These are phyloP conservation scores for Patella ulyssiponensis DNA, from an alignment of 2,888 invertebrate species.

Conservation along the genomic window DNA sequence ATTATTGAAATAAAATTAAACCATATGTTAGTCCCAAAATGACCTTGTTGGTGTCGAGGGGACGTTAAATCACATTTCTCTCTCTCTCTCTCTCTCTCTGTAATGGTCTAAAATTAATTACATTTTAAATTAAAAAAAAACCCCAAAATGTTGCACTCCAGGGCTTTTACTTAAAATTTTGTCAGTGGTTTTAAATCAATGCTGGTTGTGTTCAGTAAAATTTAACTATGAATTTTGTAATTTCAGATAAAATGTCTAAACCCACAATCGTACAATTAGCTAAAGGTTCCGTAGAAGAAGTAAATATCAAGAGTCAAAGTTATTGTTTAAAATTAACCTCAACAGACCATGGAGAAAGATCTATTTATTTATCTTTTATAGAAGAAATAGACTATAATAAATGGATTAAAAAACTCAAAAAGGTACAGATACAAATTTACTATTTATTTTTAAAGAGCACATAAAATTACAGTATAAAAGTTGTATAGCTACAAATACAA, in stretches of 20 bases:
- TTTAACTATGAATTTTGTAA: too few relatives aligned
- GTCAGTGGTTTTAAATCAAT: too few relatives aligned
- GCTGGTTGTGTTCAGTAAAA: too few relatives aligned
- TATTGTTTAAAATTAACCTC: constrained; percentile 67
- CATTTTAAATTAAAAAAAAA: too few relatives aligned
- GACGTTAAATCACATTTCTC: too few relatives aligned
- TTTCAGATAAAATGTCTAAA: constrained; percentile 56
- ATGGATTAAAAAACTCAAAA: constrained; percentile 70
- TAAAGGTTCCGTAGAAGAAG: constrained; percentile 69
- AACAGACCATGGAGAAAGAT: constrained; percentile 65
- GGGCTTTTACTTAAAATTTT: too few relatives aligned
- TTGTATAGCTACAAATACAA: background rate
- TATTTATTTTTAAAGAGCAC: background rate
- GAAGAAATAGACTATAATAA: constrained; percentile 62
- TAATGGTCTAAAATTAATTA: too few relatives aligned
- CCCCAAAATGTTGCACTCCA: too few relatives aligned
- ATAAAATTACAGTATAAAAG: background rate
- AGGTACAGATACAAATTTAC: constrained; percentile 51
- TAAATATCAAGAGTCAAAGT: constrained; percentile 67
- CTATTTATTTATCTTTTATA: constrained; percentile 67
- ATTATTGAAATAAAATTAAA: too few relatives aligned
- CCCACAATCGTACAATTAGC: constrained; percentile 70
- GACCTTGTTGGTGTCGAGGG: too few relatives aligned
- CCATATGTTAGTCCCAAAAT: too few relatives aligned
- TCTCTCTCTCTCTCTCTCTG: too few relatives aligned